Percentiles rank a stretch among this genome's conserved stretches.
Evolutionary conservation across 2,888 invertebrate genomes (phyloP).

Genomic region (Coleophora flavipennella): DNA sequence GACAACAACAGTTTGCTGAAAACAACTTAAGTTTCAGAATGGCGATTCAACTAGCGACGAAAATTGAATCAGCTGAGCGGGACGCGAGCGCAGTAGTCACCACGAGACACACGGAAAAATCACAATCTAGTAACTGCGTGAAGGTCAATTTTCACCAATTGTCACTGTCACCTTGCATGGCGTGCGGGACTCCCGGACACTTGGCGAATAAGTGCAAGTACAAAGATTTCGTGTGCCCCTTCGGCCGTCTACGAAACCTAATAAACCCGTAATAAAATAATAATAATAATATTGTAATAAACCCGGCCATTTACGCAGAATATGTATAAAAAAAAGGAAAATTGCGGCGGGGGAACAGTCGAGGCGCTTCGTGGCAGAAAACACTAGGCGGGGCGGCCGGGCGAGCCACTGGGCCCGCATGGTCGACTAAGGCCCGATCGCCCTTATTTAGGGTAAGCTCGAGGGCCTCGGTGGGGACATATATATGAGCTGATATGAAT

Average conservation of each 20-base stretch:
- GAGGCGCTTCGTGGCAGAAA: no score
- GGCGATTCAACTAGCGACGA: neutral
- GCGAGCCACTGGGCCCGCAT: no score
- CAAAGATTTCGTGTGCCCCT: no score
- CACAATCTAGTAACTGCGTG: neutral
- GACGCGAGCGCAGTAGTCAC: constrained; percentile 7
- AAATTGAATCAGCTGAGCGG: neutral
- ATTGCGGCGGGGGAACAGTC: neutral
- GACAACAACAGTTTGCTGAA: neutral
- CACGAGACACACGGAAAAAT: neutral
- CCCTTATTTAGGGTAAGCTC: no score
- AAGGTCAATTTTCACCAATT: neutral
- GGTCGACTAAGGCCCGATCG: no score
- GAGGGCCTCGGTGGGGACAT: no score
- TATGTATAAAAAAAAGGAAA: no score
- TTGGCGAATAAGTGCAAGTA: no score
- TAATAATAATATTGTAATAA: neutral
- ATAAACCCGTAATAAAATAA: no score
- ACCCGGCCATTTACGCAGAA: neutral
- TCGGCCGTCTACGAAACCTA: no score
- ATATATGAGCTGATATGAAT: no score
- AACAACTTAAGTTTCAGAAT: neutral
- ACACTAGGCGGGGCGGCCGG: no score
- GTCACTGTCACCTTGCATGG: neutral
- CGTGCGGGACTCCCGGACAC: neutral